A percentile compares a stretch with the other conserved stretches of the same genome.
Evolutionary conservation across 2,113 vertebrate genomes (phyloP).

Genomic region (Periophthalmus modestus): DNA sequence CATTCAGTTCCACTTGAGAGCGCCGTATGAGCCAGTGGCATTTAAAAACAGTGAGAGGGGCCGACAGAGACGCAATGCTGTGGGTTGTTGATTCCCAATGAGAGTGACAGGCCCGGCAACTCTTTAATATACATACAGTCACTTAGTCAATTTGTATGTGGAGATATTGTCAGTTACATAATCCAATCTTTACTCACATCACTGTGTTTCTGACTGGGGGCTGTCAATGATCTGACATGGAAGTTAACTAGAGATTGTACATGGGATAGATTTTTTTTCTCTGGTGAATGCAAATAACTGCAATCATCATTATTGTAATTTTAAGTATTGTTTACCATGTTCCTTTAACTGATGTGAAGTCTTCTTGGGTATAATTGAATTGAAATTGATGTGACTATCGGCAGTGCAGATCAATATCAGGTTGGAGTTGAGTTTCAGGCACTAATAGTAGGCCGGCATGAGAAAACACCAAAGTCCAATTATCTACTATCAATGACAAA

Average conservation of each 20-base stretch:
- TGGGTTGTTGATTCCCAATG: conserved; percentile 15
- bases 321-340: not conserved
- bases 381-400: not conserved
- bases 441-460: too few species aligned
- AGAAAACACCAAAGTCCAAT: not conserved
- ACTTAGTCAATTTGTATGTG: conserved; percentile 9
- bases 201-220: not conserved
- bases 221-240: not conserved
- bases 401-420: not conserved
- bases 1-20: not conserved
- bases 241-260: not conserved
- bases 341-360: not conserved
- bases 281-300: not conserved
- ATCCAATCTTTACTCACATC: not conserved
- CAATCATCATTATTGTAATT: not conserved
- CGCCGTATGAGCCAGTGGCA: not conserved
- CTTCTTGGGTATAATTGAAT: not conserved
- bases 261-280: not conserved
- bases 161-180: conserved; percentile 6
- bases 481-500: not conserved
- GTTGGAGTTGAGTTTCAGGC: too few species aligned
- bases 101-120: conserved; percentile 4
- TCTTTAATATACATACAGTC: not conserved
- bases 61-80: conserved; percentile 6
- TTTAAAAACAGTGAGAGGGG: conserved; percentile 8